These are phyloP conservation scores for Oegoconia quadripuncta DNA, from an alignment of 2,888 invertebrate genomes.

Conservation along the genomic window DNA sequence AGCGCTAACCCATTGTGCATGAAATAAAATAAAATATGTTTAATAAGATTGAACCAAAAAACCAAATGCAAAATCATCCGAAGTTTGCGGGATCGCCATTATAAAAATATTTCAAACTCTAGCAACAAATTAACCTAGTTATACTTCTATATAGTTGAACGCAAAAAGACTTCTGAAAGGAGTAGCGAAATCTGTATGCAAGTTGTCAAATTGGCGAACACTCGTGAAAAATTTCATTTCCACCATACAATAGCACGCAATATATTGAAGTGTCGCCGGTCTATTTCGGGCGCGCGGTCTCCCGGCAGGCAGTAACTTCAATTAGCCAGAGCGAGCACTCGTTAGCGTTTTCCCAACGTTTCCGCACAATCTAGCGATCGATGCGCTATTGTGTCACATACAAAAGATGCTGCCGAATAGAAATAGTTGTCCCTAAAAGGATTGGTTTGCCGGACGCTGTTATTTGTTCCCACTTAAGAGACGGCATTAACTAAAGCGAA, in stretches of 20 bases:
- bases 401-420: constrained; percentile 67
- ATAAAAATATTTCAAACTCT: too few relatives aligned
- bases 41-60: too few relatives aligned
- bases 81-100: too few relatives aligned
- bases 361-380: constrained; percentile 60
- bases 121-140: too few relatives aligned
- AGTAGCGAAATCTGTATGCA: background rate
- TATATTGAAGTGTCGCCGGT: constrained; percentile 9
- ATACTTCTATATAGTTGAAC: too few relatives aligned
- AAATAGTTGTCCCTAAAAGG: constrained; percentile 62
- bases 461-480: constrained; percentile 58
- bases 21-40: too few relatives aligned
- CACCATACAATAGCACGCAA: constrained; percentile 6
- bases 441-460: constrained; percentile 44
- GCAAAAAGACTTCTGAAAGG: too few relatives aligned
- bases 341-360: constrained; percentile 60
- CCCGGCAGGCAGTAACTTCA: constrained; percentile 25
- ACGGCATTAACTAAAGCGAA: constrained; percentile 10
- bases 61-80: too few relatives aligned
- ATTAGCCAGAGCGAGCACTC: constrained; percentile 54
- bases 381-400: constrained; percentile 67
- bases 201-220: background rate
- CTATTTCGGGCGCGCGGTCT: constrained; percentile 5
- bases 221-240: constrained; percentile 10
- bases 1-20: too few relatives aligned